Conservation (phyloP, 1,140 invertebrate genomes). For the Caenorhabditis remanei region DNA sequence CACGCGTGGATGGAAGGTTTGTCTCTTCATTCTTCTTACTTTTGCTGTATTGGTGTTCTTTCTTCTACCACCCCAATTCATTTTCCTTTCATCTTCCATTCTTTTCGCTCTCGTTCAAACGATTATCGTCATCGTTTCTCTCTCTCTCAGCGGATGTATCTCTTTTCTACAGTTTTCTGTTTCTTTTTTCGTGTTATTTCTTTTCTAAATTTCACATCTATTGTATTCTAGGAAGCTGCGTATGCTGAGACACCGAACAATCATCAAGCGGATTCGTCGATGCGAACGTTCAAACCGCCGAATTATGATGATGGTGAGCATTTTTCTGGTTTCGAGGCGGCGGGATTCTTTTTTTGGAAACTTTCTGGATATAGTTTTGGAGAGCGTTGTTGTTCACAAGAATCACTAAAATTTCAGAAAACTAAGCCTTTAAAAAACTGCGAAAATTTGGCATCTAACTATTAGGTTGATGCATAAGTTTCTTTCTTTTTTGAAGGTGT, state of each 20-base stretch:
- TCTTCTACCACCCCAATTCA: background rate
- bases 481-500: too few species aligned
- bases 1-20: constrained; percentile 53
- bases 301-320: constrained; percentile 49
- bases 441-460: too few species aligned
- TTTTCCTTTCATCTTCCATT: background rate
- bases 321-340: background rate
- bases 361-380: too few species aligned
- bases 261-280: constrained; percentile 24
- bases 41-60: background rate
- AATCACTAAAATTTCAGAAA: too few species aligned
- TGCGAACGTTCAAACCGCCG: constrained; percentile 30
- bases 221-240: constrained; percentile 48
- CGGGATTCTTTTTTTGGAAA: too few species aligned
- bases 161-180: background rate
- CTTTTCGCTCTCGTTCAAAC: constrained; percentile 44
- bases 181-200: background rate
- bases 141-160: background rate
- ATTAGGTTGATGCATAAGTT: too few species aligned
- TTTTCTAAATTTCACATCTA: constrained; percentile 9
- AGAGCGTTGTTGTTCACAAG: too few species aligned
- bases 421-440: too few species aligned
- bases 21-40: constrained; percentile 11
- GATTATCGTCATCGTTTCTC: background rate
- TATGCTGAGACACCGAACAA: constrained; percentile 43